phyloP scores from a whole-genome alignment of 2,888 invertebrate species.

The Hemicrepidius hirtus region DNA sequence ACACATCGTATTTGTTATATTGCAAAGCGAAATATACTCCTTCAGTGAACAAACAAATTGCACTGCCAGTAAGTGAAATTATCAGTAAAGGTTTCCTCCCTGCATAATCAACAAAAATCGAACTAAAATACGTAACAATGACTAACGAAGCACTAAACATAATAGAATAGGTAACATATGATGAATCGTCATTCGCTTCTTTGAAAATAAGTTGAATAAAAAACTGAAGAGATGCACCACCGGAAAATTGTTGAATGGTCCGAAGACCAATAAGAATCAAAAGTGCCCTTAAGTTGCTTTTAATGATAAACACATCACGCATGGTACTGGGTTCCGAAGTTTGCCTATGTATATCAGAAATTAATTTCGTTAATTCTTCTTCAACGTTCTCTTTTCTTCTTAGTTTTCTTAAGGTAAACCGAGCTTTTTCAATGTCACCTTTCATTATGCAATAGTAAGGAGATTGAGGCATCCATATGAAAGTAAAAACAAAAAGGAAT shows the following conservation, averaged over 20 bases:
- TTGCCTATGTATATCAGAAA: constrained; percentile 62
- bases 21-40: too few relatives aligned
- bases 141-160: constrained; percentile 59
- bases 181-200: constrained; percentile 64
- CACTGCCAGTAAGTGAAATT: too few relatives aligned
- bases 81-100: constrained; percentile 61
- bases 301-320: constrained; percentile 61
- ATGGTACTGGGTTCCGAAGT: constrained; percentile 62
- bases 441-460: constrained; percentile 64
- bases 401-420: constrained; percentile 59
- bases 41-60: too few relatives aligned
- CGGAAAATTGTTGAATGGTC: constrained; percentile 63
- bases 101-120: too few relatives aligned
- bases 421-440: constrained; percentile 59
- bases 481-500: constrained; percentile 74
- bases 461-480: constrained; percentile 79
- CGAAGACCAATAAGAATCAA: constrained; percentile 58
- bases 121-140: too few relatives aligned
- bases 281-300: constrained; percentile 62
- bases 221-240: constrained; percentile 61
- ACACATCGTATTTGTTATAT: too few relatives aligned
- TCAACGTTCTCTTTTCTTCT: constrained; percentile 61
- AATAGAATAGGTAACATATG: constrained; percentile 62
- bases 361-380: constrained; percentile 60
- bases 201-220: constrained; percentile 66